A percentile compares a stretch with the other conserved stretches of the same genome.
These are phyloP conservation scores for Stegodyphus dumicola DNA, from an alignment of 1,140 invertebrate species.

Conservation along the genomic window DNA sequence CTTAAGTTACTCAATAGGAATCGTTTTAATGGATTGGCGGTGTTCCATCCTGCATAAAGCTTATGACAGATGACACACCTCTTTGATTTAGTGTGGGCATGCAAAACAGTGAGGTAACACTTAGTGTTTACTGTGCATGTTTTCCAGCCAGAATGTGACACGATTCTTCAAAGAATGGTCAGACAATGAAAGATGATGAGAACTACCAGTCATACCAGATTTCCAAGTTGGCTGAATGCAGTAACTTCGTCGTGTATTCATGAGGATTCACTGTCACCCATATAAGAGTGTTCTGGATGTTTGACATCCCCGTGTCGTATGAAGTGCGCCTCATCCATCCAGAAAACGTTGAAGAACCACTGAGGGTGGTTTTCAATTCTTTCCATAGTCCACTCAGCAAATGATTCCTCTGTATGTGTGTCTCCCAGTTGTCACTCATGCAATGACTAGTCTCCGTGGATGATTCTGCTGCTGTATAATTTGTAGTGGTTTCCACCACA, in stretches of 20 bases:
- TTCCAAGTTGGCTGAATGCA: background rate
- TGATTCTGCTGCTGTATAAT: background rate
- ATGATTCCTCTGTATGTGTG: background rate
- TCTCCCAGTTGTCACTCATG: background rate
- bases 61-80: background rate
- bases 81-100: background rate
- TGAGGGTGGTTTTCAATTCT: background rate
- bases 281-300: background rate
- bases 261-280: background rate
- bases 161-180: background rate
- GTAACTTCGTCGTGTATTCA: background rate
- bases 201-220: background rate
- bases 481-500: background rate
- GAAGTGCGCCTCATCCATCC: background rate
- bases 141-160: background rate
- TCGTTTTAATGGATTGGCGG: background rate
- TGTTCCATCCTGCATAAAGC: background rate
- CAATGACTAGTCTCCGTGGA: background rate
- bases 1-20: background rate
- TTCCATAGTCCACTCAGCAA: background rate
- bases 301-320: background rate
- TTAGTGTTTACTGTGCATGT: background rate
- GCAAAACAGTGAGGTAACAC: background rate
- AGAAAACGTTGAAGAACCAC: background rate
- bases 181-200: background rate